Evolutionary conservation across 2,113 vertebrate species (phyloP), one percentile per base, ranked within the genome.

Genomic region (Epinephelus lanceolatus): DNA sequence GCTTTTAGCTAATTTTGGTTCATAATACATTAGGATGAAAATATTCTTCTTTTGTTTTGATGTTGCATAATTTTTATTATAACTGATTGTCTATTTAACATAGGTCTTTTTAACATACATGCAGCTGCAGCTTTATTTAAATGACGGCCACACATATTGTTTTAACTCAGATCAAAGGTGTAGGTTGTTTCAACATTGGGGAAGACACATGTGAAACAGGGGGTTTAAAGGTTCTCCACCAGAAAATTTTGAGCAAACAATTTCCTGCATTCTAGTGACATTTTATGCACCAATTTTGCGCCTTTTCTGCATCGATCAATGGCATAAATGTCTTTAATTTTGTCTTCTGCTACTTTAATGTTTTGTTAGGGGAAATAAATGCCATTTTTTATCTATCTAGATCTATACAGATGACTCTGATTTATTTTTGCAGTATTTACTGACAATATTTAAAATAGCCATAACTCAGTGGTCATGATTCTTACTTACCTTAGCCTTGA

Each of bases 111-210:
- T 51, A 10, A 69, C 27, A 60, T 37, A 49, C 10, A 21, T 25
- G 47, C 5, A n/a, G 51, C 12, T 79, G n/a, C 23, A 71, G 27
- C 53, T 23, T 47, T 57, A 33, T 67, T 47, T 67, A 68, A 23
- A 69, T 69, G 25, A 52, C 5, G 1, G 66, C 15, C 30, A 47
- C 47, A 71, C 30, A 53, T 45, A 15, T 11, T 49, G 57, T 33
- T 6, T 66, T 1, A 23, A 15, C 11, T 40, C 23, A 1, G 51
- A 67, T 51, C 42, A 45, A 45, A 45, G 42, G 42, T 12, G 11
- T 45, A 12, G 42, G 42, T 12, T 45, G 42, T 45, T 45, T 45
- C 8, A 45, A 11, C 40, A 42, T 9, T 42, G 40, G 8, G 8
- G 40, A 11, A 9, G 42, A 9, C 9, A 45, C 42, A 42, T 42